Conservation (phyloP, 2,113 vertebrate species). For the Leucopsar rothschildi region DNA sequence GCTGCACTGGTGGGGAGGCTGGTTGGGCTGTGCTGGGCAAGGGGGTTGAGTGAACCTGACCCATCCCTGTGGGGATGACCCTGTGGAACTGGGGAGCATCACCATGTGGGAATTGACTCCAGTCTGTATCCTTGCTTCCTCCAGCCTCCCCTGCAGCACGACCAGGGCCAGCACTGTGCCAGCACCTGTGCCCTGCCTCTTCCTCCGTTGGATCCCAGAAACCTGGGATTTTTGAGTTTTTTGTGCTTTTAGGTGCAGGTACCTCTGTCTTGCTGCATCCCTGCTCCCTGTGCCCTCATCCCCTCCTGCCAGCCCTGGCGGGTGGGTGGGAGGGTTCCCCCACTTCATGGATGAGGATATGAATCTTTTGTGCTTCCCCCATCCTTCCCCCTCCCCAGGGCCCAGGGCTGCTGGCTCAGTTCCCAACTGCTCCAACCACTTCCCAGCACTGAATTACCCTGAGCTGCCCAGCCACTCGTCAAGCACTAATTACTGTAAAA, state of each 20-base stretch:
- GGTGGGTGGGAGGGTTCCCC: background rate
- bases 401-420: background rate
- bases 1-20: background rate
- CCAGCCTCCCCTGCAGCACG: background rate
- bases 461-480: background rate
- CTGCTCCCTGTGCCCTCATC: no score
- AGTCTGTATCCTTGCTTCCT: background rate
- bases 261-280: background rate
- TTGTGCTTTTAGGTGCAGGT: no score
- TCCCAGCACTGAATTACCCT: background rate
- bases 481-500: conserved; percentile 24
- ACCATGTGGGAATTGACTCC: background rate
- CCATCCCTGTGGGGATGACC: no score
- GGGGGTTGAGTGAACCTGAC: background rate
- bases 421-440: background rate
- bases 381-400: background rate
- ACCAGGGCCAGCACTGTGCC: background rate
- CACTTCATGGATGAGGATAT: background rate
- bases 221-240: no score
- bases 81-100: rapidly evolving
- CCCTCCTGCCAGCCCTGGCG: background rate
- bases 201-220: background rate
- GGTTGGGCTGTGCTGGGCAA: background rate
- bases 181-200: no score
- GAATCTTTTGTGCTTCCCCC: background rate